A percentile compares a stretch with the other conserved stretches of the same genome.
Evolutionary conservation across 2,797 vertebrate species (phyloP).

Genomic region (Neostethus bicornis): DNA sequence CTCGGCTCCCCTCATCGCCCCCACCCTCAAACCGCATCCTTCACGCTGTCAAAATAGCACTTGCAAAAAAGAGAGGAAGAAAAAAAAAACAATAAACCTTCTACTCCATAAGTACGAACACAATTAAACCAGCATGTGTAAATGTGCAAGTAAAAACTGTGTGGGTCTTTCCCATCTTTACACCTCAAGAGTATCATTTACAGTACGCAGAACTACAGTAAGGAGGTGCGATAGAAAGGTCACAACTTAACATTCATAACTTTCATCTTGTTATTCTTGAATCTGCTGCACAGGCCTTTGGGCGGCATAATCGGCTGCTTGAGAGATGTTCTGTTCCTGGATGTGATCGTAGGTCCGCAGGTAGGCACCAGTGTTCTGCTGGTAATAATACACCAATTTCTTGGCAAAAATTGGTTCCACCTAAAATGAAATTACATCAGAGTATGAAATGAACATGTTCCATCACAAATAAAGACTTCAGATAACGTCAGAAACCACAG

Average conservation of each 20-base stretch:
- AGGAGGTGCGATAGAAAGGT: constrained; percentile 25
- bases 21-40: constrained; percentile 79
- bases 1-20: constrained; percentile 56
- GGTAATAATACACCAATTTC: constrained; percentile 90
- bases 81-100: neutral
- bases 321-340: constrained; percentile 78
- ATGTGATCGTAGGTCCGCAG: constrained; percentile 87
- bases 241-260: constrained; percentile 27
- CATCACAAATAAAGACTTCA: neutral
- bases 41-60: constrained; percentile 65
- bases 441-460: constrained; percentile 18
- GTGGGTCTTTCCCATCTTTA: constrained; percentile 77
- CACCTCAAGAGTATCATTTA: constrained; percentile 42
- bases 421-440: constrained; percentile 70
- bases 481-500: too few species aligned
- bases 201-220: constrained; percentile 45
- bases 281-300: constrained; percentile 89
- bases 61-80: constrained; percentile 21
- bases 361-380: constrained; percentile 90
- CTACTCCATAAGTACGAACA: constrained; percentile 29
- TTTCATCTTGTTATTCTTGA: constrained; percentile 81
- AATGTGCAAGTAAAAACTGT: constrained; percentile 41
- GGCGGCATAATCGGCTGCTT: constrained; percentile 80
- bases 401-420: constrained; percentile 95
- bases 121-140: constrained; percentile 26